These are phyloP conservation scores for Onthophagus taurus DNA, from an alignment of 1,140 invertebrate genomes.

Conservation along the genomic window DNA sequence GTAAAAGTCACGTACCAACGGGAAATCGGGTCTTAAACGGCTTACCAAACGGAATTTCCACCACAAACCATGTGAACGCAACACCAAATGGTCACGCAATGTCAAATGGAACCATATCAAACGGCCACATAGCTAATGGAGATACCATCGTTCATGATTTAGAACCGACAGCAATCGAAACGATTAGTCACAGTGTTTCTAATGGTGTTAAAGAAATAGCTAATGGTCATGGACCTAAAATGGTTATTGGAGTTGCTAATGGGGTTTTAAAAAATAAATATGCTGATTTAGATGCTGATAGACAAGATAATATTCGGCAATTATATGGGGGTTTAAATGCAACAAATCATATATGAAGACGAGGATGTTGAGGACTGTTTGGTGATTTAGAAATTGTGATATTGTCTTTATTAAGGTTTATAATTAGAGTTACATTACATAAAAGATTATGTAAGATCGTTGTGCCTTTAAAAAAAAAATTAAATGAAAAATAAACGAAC, in stretches of 20 bases:
- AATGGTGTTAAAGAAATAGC: conserved; percentile 30
- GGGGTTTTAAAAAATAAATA: conserved; percentile 15
- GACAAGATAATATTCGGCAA: conserved; percentile 20
- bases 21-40: conserved; percentile 15
- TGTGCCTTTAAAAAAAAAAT: too few species aligned
- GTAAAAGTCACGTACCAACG: conserved; percentile 16
- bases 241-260: conserved; percentile 14
- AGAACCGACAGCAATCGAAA: conserved; percentile 27
- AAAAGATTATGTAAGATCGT: too few species aligned
- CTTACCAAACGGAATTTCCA: conserved; percentile 6
- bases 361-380: too few species aligned
- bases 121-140: conserved; percentile 17
- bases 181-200: conserved; percentile 23
- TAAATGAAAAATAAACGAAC: too few species aligned
- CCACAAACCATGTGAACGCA: conserved; percentile 20
- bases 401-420: too few species aligned
- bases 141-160: conserved; percentile 28
- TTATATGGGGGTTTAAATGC: conserved; percentile 25
- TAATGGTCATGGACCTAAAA: conserved; percentile 23
- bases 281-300: conserved; percentile 16
- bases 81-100: conserved; percentile 19
- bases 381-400: too few species aligned
- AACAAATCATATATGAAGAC: conserved; percentile 15
- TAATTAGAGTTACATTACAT: too few species aligned
- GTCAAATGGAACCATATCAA: conserved; percentile 22